Evolutionary conservation across 2,888 invertebrate genomes (phyloP).

Genomic region (Cerastoderma edule): DNA sequence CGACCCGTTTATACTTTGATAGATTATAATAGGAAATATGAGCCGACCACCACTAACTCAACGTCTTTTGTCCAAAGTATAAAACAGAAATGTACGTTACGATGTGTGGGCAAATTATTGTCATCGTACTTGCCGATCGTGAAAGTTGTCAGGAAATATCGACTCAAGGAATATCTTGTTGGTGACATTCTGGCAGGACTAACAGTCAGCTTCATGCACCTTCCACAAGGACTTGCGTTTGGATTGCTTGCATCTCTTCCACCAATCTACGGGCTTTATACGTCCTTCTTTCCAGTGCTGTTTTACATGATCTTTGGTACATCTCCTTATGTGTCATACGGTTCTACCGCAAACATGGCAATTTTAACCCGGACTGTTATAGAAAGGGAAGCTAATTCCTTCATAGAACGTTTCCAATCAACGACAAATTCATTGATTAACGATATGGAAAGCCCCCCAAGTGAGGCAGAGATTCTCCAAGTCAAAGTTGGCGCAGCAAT

Average conservation of each 20-base stretch:
- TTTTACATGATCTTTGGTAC: conserved; percentile 77
- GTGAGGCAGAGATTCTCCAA: conserved; percentile 41
- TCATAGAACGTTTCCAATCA: conserved; percentile 10
- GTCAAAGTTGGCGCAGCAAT: conserved; percentile 39
- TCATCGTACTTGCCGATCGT: background rate
- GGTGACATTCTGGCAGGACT: background rate
- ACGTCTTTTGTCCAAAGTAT: background rate
- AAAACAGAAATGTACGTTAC: conserved; percentile 6
- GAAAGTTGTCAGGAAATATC: background rate
- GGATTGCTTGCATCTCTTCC: conserved; percentile 43
- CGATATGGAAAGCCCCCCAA: conserved; percentile 17
- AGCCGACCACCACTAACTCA: background rate
- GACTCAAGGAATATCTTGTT: background rate
- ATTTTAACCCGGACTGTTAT: conserved; percentile 75
- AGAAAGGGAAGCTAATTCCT: conserved; percentile 52
- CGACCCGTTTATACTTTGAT: background rate
- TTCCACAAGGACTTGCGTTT: background rate
- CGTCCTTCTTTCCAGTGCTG: conserved; percentile 74
- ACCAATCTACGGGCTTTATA: conserved; percentile 75
- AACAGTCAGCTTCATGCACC: background rate
- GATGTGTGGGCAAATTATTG: background rate
- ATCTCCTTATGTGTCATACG: conserved; percentile 73
- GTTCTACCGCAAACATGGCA: conserved; percentile 77
- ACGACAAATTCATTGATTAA: conserved; percentile 4
- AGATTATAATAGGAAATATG: conserved; percentile 9